These are phyloP conservation scores for Zaprionus nigranus DNA, from an alignment of 1,140 invertebrate genomes.

Conservation along the genomic window DNA sequence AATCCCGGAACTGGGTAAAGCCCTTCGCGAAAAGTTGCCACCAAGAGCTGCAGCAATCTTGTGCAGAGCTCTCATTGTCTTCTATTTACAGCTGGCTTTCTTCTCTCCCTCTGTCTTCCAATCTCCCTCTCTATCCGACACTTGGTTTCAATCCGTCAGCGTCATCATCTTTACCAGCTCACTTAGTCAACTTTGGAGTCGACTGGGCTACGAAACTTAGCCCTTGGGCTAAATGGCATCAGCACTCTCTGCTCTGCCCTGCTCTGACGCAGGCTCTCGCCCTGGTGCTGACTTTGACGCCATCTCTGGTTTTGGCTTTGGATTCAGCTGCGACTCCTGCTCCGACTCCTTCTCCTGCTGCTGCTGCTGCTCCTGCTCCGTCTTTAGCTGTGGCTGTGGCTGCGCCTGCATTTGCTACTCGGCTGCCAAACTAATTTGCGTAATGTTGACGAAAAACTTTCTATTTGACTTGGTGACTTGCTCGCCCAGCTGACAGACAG, in stretches of 20 bases:
- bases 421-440: constrained; percentile 79
- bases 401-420: constrained; percentile 64
- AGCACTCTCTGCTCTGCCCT: constrained; percentile 27
- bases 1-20: constrained; percentile 1
- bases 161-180: constrained; percentile 23
- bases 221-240: constrained; percentile 24
- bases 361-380: constrained; percentile 24
- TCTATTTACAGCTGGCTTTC: background rate
- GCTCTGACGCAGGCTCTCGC: background rate
- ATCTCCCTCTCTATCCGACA: background rate
- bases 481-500: constrained; percentile 31
- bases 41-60: constrained; percentile 3
- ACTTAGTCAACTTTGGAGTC: constrained; percentile 26
- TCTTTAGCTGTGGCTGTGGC: constrained; percentile 17
- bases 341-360: background rate
- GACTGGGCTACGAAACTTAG: constrained; percentile 20
- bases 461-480: constrained; percentile 74
- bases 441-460: constrained; percentile 78
- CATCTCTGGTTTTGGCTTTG: background rate
- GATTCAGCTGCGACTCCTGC: background rate
- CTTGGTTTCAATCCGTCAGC: constrained; percentile 19
- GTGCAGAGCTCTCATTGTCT: background rate
- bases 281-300: background rate
- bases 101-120: background rate
- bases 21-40: background rate